phyloP scores from a whole-genome alignment of 30 jellyfish, hydroid and myxozoan species.

The Thelohanellus kitauei region DNA sequence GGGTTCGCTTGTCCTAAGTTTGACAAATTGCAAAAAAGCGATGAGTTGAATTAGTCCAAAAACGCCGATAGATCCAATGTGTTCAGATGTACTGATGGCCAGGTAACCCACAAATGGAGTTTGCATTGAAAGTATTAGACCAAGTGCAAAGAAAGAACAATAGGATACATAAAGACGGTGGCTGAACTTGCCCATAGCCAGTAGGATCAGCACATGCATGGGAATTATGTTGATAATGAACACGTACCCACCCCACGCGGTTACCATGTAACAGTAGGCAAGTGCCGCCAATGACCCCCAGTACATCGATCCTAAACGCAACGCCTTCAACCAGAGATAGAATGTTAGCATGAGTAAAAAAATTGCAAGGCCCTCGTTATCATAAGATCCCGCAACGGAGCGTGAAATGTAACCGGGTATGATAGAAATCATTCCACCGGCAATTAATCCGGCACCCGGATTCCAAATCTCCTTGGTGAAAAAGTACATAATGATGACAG shows the following conservation, averaged over 20 bases:
- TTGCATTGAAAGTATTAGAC: conserved; percentile 75
- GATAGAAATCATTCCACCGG: conserved; percentile 83
- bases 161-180: conserved; percentile 17
- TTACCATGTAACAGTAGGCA: conserved; percentile 77
- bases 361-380: conserved; percentile 95
- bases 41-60: conserved; percentile 69
- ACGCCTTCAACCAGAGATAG: conserved; percentile 65
- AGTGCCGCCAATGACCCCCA: conserved; percentile 70
- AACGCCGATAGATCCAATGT: conserved; percentile 87
- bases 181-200: conserved; percentile 60
- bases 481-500: conserved; percentile 72
- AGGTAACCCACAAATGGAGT: conserved; percentile 87
- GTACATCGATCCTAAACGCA: conserved; percentile 51
- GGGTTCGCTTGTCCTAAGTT: conserved; percentile 9
- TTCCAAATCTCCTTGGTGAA: conserved; percentile 88
- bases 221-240: conserved; percentile 76
- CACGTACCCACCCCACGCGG: conserved; percentile 99
- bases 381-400: conserved; percentile 99
- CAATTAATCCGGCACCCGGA: conserved; percentile 86
- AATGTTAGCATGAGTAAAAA: conserved; percentile 85
- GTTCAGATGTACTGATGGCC: conserved; percentile 85
- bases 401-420: conserved; percentile 97
- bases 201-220: conserved; percentile 51
- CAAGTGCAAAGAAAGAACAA: conserved; percentile 50
- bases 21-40: conserved; percentile 40